Evolutionary conservation across 1,140 invertebrate species (phyloP), one percentile per base, ranked within the genome.

Genomic region (Cydia strobilella): DNA sequence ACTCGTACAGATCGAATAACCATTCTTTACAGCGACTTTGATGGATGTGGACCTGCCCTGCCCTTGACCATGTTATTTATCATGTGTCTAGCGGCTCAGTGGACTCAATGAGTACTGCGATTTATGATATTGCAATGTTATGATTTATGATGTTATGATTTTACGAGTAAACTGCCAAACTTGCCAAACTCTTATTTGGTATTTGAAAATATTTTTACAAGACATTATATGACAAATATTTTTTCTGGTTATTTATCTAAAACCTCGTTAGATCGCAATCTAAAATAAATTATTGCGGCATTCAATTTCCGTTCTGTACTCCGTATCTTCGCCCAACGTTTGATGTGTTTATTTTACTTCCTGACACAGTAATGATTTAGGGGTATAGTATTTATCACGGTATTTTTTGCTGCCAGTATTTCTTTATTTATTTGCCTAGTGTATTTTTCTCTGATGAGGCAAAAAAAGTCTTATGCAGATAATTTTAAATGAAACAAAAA

Each of bases 221-320:
- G 6, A 7, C 1, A 5, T 7, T 35, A 35, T 7, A 7, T 7
- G 31, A 7, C 31, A 35, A 35, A 6, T 27, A 35, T 7, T 35
- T 6, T 35, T 6, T 35, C 31, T 7, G 31, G 31, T 35, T 35
- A 35, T 35, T 35, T 35, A 35, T 35, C 31, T 6, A 6, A 35
- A 35, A 35, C n/a, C 51, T 54, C 51, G 51, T 54, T 54, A 59
- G 31, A 69, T 69, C 4, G 3, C 31, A 35, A 69, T 69, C 31
- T 69, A 18, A 20, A n/a, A 23, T 0, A 35, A 35, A 31, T 69
- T 35, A 69, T 69, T 35, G 31, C 15, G 31, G 27, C 31, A 18
- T 35, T 69, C 31, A 69, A 69, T 69, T 69, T 69, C 65, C 65
- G 65, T 35, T 69, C 27, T 39, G 2, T 39, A 69, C n/a, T 69